Evolutionary conservation across 2,113 vertebrate genomes (phyloP).

Genomic region (Engystomops pustulosus): DNA sequence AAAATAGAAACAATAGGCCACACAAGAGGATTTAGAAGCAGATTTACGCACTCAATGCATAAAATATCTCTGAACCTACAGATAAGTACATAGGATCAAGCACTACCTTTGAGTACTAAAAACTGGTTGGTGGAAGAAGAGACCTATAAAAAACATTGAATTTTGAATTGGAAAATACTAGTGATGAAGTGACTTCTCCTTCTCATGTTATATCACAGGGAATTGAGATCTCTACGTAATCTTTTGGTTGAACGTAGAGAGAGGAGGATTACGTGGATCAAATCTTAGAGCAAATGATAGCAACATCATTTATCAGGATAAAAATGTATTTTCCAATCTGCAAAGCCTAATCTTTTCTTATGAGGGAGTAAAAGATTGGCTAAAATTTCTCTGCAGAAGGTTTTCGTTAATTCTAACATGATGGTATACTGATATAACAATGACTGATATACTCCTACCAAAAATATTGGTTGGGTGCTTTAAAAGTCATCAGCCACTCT

Average conservation of each 20-base stretch:
- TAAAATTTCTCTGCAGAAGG: no score
- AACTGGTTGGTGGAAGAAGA: not conserved
- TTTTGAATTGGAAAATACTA: no score
- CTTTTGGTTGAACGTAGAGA: not conserved
- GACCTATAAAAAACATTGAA: not conserved
- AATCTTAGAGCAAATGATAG: not conserved
- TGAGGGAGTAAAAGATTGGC: no score
- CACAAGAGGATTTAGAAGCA: slow-evolving; percentile 24
- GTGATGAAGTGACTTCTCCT: not conserved
- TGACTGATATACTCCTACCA: no score
- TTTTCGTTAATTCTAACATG: no score
- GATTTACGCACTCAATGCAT: slow-evolving; percentile 18
- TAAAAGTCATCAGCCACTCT: no score
- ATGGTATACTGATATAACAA: no score
- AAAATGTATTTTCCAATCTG: no score
- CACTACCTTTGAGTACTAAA: not conserved
- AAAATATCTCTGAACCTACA: slow-evolving; percentile 22
- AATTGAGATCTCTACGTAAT: not conserved
- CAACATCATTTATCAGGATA: not conserved
- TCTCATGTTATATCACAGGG: not conserved
- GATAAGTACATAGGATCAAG: slow-evolving; percentile 19
- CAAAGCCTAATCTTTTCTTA: no score
- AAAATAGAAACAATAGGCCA: slow-evolving; percentile 25
- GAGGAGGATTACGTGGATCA: not conserved
- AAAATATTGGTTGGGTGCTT: no score